Evolutionary conservation across 2,113 vertebrate species (phyloP).

Genomic region (Amphilophus citrinellus): DNA sequence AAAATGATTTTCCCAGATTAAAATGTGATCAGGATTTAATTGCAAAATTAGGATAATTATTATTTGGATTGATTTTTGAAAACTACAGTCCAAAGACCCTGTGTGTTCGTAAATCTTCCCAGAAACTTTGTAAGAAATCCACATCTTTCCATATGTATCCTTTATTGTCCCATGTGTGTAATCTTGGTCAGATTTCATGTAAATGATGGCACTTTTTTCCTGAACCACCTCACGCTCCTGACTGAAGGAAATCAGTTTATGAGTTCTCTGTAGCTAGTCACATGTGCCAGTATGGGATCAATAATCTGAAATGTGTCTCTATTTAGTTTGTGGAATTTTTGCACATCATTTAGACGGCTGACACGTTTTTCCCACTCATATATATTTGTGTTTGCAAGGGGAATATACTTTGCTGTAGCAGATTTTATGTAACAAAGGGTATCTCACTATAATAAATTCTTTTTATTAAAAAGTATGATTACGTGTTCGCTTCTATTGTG

Average conservation of each 20-base stretch:
- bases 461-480: constrained; percentile 87
- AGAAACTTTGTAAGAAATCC: constrained; percentile 54
- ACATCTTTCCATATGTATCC: constrained; percentile 67
- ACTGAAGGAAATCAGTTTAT: constrained; percentile 72
- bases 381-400: constrained; percentile 89
- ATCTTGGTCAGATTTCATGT: constrained; percentile 76
- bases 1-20: constrained; percentile 18
- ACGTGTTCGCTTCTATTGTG: constrained; percentile 68
- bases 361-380: constrained; percentile 84
- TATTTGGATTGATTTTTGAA: constrained; percentile 35
- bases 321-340: constrained; percentile 89
- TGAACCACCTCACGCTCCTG: constrained; percentile 77
- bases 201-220: constrained; percentile 80
- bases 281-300: constrained; percentile 79
- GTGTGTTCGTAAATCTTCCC: constrained; percentile 57
- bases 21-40: constrained; percentile 43
- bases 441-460: constrained; percentile 92
- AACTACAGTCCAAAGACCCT: constrained; percentile 47
- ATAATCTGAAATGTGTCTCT: constrained; percentile 83
- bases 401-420: constrained; percentile 93
- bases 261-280: constrained; percentile 80
- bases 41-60: constrained; percentile 4
- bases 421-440: constrained; percentile 94
- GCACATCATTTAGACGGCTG: constrained; percentile 87
- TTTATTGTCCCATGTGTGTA: constrained; percentile 60